Evolutionary conservation across 1,140 invertebrate genomes (phyloP), one percentile per base, ranked within the genome.

Genomic region (Cydia splendana): DNA sequence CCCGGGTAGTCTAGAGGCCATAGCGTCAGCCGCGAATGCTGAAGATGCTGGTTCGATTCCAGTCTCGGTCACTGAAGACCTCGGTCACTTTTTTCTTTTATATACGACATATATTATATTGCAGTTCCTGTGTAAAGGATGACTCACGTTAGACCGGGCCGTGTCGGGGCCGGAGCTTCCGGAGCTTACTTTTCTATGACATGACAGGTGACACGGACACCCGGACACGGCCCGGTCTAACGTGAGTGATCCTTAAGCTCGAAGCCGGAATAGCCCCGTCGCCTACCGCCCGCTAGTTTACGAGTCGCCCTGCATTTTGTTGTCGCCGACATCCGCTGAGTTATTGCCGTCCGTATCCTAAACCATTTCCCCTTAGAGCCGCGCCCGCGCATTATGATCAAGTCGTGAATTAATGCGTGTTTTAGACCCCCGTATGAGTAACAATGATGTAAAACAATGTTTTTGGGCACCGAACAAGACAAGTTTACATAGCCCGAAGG

Each of bases 241-340:
- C 24, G 24, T 24, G 24, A 24, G 24, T 24, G 1, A 24, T 24
- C 24, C 2, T 24, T 24, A 24, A 62, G 9, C 7, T 24, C 18
- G 18, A 24, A 62, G 18, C 74, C 77, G 75, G 81, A 71, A 71
- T 71, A 71, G 30, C n/a, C 67, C 30, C 74, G 78, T 82, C 82
- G 81, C 81, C 80, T 76, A 80, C 82, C 53, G 80, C 78, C 38
- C 18, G 57, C 79, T 67, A 65, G 65, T 81, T 81, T 80, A 85
- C 77, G 80, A 78, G 53, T 79, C 67, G 76, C 65, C 65, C 30
- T 71, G 81, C 81, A 84, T 85, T 86, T 20, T 87, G 84, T 85
- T 84, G 84, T 84, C 82, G 81, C 84, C 85, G 86, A 87, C 86
- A 86, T 87, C 86, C 86, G 80, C 67, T 82, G 85, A 84, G 85